Conservation (phyloP, 1,140 invertebrate genomes). For the Lepidostoma basale region DNA sequence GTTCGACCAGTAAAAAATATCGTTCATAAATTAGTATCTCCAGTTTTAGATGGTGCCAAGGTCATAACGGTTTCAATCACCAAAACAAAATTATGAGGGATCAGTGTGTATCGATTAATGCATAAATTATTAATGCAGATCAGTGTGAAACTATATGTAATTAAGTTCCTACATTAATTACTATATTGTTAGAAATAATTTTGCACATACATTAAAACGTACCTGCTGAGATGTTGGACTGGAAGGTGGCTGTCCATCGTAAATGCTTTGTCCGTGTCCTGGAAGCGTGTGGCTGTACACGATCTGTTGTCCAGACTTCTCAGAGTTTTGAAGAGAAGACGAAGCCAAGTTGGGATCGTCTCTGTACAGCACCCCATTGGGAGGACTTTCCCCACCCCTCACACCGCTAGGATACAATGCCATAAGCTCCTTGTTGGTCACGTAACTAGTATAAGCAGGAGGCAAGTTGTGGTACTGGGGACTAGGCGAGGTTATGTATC, state of each 20-base stretch:
- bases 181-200: slow-evolving; percentile 1
- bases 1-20: no score
- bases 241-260: slow-evolving; percentile 59
- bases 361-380: slow-evolving; percentile 59
- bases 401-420: slow-evolving; percentile 54
- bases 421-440: slow-evolving; percentile 52
- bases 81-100: no score
- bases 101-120: no score
- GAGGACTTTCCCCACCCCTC: slow-evolving; percentile 55
- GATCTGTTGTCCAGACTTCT: slow-evolving; percentile 52
- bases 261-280: slow-evolving; percentile 51
- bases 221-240: slow-evolving; percentile 62
- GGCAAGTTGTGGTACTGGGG: slow-evolving; percentile 36
- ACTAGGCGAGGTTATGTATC: slow-evolving; percentile 49
- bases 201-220: slow-evolving; percentile 32
- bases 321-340: slow-evolving; percentile 56
- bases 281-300: slow-evolving; percentile 54
- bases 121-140: no score
- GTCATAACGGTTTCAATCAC: no score
- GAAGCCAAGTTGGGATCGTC: slow-evolving; percentile 65
- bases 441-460: slow-evolving; percentile 27
- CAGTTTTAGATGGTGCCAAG: no score
- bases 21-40: no score
- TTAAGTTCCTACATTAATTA: no score
- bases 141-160: no score